A percentile compares a stretch with the other conserved stretches of the same genome.
Evolutionary conservation across 1,140 invertebrate species (phyloP).

Genomic region (Neoseiulus cucumeris): DNA sequence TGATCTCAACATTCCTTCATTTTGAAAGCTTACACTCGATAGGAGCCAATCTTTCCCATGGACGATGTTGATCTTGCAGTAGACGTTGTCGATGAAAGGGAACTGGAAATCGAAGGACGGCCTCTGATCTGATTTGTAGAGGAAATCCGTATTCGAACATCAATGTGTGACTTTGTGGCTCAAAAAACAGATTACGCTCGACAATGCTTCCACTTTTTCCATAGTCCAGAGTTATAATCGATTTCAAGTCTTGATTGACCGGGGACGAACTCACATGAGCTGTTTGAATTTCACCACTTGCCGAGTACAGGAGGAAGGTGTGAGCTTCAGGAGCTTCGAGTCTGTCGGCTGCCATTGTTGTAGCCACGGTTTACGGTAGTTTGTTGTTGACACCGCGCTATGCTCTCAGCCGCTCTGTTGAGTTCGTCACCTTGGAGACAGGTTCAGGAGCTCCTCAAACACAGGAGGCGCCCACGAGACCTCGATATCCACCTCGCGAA

Average conservation of each 20-base stretch:
- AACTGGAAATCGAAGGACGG: too few species aligned
- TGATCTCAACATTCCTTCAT: not conserved
- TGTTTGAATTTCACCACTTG: not conserved
- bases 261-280: not conserved
- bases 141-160: too few species aligned
- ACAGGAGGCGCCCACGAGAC: too few species aligned
- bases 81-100: slow-evolving; percentile 39
- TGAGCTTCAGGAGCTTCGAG: slow-evolving; percentile 5
- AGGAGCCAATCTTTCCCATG: slow-evolving; percentile 51
- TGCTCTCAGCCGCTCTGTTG: too few species aligned
- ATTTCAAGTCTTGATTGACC: not conserved
- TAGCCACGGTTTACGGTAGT: too few species aligned
- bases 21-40: slow-evolving; percentile 36
- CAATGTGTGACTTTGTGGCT: not conserved
- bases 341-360: too few species aligned
- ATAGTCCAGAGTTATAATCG: not conserved
- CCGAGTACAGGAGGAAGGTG: not conserved
- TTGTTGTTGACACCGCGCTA: too few species aligned
- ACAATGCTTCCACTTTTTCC: not conserved
- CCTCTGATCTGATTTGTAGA: too few species aligned
- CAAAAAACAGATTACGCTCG: not conserved
- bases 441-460: too few species aligned
- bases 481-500: too few species aligned
- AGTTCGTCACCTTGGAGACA: too few species aligned
- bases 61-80: slow-evolving; percentile 47